Base-by-base conservation (phyloP, 2,888 invertebrate genomes). In the Slavum lentiscoides region DNA sequence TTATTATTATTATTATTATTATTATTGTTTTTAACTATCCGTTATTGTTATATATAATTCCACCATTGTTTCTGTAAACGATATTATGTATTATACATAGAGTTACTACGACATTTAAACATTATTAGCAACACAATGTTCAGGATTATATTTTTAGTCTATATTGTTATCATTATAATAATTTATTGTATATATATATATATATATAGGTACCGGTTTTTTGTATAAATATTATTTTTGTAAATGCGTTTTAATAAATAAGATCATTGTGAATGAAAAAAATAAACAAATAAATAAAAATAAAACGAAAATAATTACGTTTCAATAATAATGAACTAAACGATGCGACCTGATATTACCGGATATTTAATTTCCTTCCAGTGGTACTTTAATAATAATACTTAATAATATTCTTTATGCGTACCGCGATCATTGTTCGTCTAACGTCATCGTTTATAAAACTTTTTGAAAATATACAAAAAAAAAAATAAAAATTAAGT, bases 141-240 rank as follows among this genome's bases (percentile, higher is more conserved):
- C 68, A 55, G 15, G 43, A 59, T 61, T 59, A 77, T 62, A 77
- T 68, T 61, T 69, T 53, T 77, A 77, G 77, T 77, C 61, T 77
- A 69, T 77, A 69, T 69, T 62, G 77, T 69, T 77, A 62, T 61
- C 30, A 62, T 77, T 62, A 59, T 39, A 9, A 37, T 68, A n/a
- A n/a, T 68, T 5, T 68, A 67, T 43, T 9, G 37, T 66, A 39
- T 66, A 53, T 21, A 70, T 37, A 37, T 39, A 39, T 59, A 55
- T n/a, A 49, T 49, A 69, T 77, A 77, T 69, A 17, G 61, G 49
- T 69, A 55, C 62, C n/a, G n/a, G n/a, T 77, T 77, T 77, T 77
- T 77, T 77, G 69, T 69, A 77, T 21, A 69, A 61, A 77, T 4
- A 59, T 68, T 76, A 62, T 77, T 77, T 77, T 76, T 77, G 69